A percentile compares a stretch with the other conserved stretches of the same genome.
phyloP scores from a whole-genome alignment of 2,888 invertebrate species.

The Dicroscelio sp. region DNA sequence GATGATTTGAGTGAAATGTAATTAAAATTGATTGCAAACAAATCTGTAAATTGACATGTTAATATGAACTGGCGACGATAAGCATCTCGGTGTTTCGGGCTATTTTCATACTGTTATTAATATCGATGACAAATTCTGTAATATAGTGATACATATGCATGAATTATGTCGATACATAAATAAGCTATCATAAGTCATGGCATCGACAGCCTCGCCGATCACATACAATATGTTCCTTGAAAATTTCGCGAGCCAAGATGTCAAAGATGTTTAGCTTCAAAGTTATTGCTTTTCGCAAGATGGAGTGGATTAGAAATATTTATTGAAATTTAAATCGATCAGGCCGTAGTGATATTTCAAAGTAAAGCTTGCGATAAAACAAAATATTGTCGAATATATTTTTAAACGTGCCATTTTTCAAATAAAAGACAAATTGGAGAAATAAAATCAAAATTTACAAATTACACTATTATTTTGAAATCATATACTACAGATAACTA shows the following conservation, averaged over 20 bases:
- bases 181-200: constrained; percentile 77
- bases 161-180: constrained; percentile 80
- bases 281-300: constrained; percentile 66
- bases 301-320: constrained; percentile 70
- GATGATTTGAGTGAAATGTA: not conserved
- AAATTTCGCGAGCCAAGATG: constrained; percentile 74
- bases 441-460: no score
- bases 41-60: constrained; percentile 38
- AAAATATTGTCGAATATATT: no score
- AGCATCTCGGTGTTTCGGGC: constrained; percentile 43
- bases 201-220: constrained; percentile 73
- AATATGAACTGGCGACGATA: constrained; percentile 56
- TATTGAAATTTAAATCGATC: constrained; percentile 63
- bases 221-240: constrained; percentile 69
- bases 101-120: constrained; percentile 75
- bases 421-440: no score
- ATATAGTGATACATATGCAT: constrained; percentile 73
- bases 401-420: no score
- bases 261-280: constrained; percentile 66
- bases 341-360: constrained; percentile 8
- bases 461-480: no score
- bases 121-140: constrained; percentile 78
- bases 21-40: not conserved
- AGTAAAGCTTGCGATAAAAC: no score
- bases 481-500: no score